These are phyloP conservation scores for Tragopan temminckii DNA, from an alignment of 2,797 vertebrate species.

Conservation along the genomic window DNA sequence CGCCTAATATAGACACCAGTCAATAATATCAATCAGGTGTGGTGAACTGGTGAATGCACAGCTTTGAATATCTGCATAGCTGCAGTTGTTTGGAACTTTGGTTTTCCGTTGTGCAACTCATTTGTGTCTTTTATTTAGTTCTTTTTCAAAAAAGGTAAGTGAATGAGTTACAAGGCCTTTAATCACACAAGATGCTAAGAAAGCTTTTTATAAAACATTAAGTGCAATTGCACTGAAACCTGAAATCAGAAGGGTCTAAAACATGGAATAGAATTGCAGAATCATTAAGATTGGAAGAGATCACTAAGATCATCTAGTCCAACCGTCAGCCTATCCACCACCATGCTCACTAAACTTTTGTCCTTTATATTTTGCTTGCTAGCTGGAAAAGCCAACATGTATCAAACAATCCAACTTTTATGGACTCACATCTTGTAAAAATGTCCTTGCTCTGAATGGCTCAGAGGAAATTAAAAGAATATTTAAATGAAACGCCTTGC, in stretches of 20 bases:
- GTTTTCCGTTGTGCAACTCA: neutral
- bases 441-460: neutral
- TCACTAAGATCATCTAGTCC: too few relatives aligned
- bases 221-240: accelerated
- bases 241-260: neutral
- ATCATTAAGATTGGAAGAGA: too few relatives aligned
- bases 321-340: too few relatives aligned
- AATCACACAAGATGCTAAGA: neutral
- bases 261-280: too few relatives aligned
- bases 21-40: neutral
- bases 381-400: neutral
- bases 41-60: neutral
- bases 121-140: neutral
- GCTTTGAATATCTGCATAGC: neutral
- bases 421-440: neutral
- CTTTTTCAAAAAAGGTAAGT: neutral
- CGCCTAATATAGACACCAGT: neutral
- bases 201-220: neutral
- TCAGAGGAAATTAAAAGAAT: neutral
- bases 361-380: neutral
- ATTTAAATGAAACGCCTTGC: neutral
- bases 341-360: too few relatives aligned
- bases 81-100: neutral
- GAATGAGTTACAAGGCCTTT: neutral
- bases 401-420: neutral